Evolutionary conservation across 1,140 invertebrate genomes (phyloP).

Genomic region (Frieseomelitta varia): DNA sequence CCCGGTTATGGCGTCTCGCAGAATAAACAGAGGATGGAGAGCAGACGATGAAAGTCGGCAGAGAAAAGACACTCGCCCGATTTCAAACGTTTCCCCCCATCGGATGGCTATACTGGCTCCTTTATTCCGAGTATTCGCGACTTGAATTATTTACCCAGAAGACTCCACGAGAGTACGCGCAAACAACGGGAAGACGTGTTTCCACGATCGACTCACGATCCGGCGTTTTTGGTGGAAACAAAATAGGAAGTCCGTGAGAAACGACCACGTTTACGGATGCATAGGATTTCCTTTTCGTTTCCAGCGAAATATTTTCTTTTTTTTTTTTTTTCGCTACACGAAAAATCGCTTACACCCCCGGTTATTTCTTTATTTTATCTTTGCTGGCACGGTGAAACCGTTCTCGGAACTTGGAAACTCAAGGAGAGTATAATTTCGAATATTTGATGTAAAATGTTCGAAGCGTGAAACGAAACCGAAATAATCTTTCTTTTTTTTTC

Average conservation of each 20-base stretch:
- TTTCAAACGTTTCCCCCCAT: conserved; percentile 26
- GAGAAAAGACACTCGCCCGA: conserved; percentile 32
- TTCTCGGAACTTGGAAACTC: not conserved
- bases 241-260: conserved; percentile 34
- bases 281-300: conserved; percentile 27
- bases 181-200: conserved; percentile 48
- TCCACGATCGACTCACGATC: conserved; percentile 47
- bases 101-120: conserved; percentile 30
- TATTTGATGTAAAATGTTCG: too few species aligned
- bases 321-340: too few species aligned
- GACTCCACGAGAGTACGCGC: conserved; percentile 15
- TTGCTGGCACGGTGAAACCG: too few species aligned
- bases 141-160: conserved; percentile 61
- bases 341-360: not conserved
- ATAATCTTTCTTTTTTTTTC: too few species aligned
- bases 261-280: conserved; percentile 21
- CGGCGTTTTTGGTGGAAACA: conserved; percentile 28
- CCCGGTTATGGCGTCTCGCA: not conserved
- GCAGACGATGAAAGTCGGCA: conserved; percentile 15
- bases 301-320: not conserved
- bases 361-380: not conserved
- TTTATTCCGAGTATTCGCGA: conserved; percentile 61
- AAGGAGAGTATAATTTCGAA: too few species aligned
- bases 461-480: too few species aligned
- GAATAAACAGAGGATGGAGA: conserved; percentile 24